Base-by-base conservation (phyloP, 2,113 vertebrate species). In the Egretta garzetta region DNA sequence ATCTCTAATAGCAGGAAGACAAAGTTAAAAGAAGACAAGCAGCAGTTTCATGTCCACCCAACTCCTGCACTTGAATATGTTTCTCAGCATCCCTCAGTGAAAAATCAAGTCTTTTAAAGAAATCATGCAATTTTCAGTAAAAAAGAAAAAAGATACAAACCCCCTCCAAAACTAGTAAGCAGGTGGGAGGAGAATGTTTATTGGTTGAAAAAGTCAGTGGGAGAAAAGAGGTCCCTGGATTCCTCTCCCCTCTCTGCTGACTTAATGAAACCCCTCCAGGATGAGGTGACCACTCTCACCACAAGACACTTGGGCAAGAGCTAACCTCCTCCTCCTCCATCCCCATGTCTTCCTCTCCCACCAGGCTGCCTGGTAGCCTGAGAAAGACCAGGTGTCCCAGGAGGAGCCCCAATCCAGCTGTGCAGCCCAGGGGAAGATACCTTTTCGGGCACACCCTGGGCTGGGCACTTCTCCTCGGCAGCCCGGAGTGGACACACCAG, bases 71-170 rank as follows among this genome's bases (percentile, higher is more conserved):
- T 77, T 56, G 8, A 81, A 56, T 47, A 49, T n/a, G 6, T 16
- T 32, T 76, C 60, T 86, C 64, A 59, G 33, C n/a, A 47, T 60
- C 21, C 15, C 24, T 59, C 41, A 72, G 50, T 13, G 41, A 82
- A 81, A 66, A 76, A 45, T 18, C 2, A 67, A 14, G 21, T 88
- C 1, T 76, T 87, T 91, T 43, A 56, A 67, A 81, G 35, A 72
- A 95, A 91, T 28, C 3, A 28, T 3, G 3, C 12, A 60, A 43
- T 10, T 18, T 64, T 22, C 43, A 80, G 27, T 32, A 37, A 49
- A 35, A 23, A 37, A 14, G 24, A 12, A 21, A 11, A 21, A 15
- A 23, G 1, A 24, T 16, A 3, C 5, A 90, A 73, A 26, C 0
- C 3, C 14, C 8, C 15, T 76, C 23, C 5, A 14, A 71, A 75